Base-by-base conservation (phyloP, 2,888 invertebrate species). In the Euplexia lucipara region DNA sequence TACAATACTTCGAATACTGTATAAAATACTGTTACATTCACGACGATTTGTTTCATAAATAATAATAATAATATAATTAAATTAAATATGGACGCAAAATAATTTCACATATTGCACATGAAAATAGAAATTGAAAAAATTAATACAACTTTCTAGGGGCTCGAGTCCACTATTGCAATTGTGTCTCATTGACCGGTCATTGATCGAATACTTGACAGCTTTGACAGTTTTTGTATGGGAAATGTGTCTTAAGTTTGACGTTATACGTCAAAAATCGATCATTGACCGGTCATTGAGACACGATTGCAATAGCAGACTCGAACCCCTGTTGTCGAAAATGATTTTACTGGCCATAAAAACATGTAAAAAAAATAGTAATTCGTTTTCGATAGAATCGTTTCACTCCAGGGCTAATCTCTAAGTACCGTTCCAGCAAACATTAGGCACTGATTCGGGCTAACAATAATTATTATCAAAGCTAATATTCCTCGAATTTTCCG, bases 361-460 rank as follows among this genome's bases (percentile, higher is more conserved):
- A 67, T 42, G 54, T 52, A 70, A 78, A 71, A 74, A 63, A 47
- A 68, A 67, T n/a, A 45, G 32, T 12, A n/a, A 42, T 47, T 64
- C 44, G 51, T 71, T 71, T 49, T 70, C 53, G 70, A 54, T 71
- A 67, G 68, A 66, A 62, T 78, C 63, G 65, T 77, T 66, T 78
- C 82, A 82, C 81, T 82, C 85, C 86, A 62, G 83, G 68, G 75
- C 91, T 88, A 90, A 91, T 90, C 91, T 90, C 91, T 83, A 85
- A 77, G 87, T 79, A 86, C 86, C 89, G 71, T 82, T 85, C 90
- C 89, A 84, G 87, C 88, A 84, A 82, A 86, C 83, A 79, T 90
- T 91, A 95, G 95, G 94, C 95, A 94, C 95, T 93, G 94, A 90
- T 89, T 92, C 89, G 86, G 85, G 91, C 90, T 92, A 92, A 92